A percentile compares a stretch with the other conserved stretches of the same genome.
Conservation (phyloP, 92 coral and sea anemone genomes). For the Phenganax subtilis region DNA sequence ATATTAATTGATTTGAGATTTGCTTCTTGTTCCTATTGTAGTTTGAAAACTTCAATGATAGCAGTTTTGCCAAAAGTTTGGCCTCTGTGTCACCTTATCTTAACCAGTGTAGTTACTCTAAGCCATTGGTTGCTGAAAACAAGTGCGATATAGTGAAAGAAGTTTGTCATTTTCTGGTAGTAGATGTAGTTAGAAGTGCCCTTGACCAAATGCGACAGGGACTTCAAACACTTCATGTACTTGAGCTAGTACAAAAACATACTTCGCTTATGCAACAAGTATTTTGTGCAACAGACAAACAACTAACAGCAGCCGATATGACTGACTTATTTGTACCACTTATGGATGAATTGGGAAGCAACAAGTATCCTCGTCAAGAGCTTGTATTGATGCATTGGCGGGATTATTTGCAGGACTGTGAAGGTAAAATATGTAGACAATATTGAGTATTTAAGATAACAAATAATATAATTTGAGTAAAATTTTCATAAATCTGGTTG, state of each 20-base stretch:
- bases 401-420: constrained; percentile 66
- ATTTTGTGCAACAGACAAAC: constrained; percentile 12
- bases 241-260: neutral
- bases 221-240: constrained; percentile 3
- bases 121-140: neutral
- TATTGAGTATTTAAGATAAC: neutral
- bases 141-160: constrained; percentile 19
- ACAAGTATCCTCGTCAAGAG: constrained; percentile 8
- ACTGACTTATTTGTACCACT: neutral
- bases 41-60: no score
- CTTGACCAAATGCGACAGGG: constrained; percentile 21
- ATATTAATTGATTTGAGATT: no score
- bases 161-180: constrained; percentile 4
- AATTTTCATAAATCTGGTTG: no score
- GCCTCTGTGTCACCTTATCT: no score
- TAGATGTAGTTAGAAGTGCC: constrained; percentile 13
- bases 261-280: constrained; percentile 23
- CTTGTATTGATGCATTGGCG: constrained; percentile 46
- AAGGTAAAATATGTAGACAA: constrained; percentile 34
- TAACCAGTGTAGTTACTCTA: no score
- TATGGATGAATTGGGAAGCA: neutral
- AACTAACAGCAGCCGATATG: constrained; percentile 6
- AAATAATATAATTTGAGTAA: no score
- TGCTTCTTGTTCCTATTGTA: no score
- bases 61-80: no score